These are phyloP conservation scores for Merluccius polli DNA, from an alignment of 2,797 vertebrate genomes.

Conservation along the genomic window DNA sequence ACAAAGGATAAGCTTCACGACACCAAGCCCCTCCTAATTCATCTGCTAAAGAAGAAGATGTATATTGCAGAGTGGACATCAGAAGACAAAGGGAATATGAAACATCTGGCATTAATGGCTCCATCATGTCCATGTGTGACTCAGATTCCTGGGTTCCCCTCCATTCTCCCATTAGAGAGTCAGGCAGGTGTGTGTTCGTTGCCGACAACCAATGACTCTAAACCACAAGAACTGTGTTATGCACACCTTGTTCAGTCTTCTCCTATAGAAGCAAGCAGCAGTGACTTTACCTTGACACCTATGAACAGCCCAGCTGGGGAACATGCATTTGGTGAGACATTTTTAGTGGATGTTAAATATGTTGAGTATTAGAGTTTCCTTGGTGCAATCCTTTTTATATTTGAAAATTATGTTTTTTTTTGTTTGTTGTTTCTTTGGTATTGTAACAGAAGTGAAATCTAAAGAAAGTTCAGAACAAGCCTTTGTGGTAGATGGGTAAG, in stretches of 20 bases:
- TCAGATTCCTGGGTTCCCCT: slow-evolving; percentile 46
- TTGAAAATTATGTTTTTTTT: slow-evolving; percentile 9
- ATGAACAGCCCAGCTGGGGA: slow-evolving; percentile 21
- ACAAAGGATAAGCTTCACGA: slow-evolving; percentile 13
- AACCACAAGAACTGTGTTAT: slow-evolving; percentile 6
- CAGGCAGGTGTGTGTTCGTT: not conserved
- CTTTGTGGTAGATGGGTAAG: slow-evolving; percentile 57
- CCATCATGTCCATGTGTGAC: slow-evolving; percentile 46
- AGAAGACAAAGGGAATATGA: slow-evolving; percentile 22
- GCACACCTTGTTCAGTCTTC: slow-evolving; percentile 20
- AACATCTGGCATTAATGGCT: slow-evolving; percentile 41
- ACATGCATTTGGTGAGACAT: slow-evolving; percentile 54
- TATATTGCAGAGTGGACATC: slow-evolving; percentile 6
- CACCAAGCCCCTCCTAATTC: slow-evolving; percentile 25
- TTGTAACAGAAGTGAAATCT: slow-evolving; percentile 48
- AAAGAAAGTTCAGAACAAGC: slow-evolving; percentile 34
- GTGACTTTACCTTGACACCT: slow-evolving; percentile 28
- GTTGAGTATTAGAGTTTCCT: not conserved
- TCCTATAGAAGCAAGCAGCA: slow-evolving; percentile 34
- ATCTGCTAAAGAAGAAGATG: slow-evolving; percentile 23
- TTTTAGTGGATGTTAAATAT: slow-evolving; percentile 3
- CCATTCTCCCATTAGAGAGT: slow-evolving; percentile 31
- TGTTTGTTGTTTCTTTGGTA: slow-evolving; percentile 33
- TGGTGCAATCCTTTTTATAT: slow-evolving; percentile 16
- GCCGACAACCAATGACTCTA: slow-evolving; percentile 10